phyloP scores from a whole-genome alignment of 2,888 invertebrate genomes.

The Galerucella nymphaeae region DNA sequence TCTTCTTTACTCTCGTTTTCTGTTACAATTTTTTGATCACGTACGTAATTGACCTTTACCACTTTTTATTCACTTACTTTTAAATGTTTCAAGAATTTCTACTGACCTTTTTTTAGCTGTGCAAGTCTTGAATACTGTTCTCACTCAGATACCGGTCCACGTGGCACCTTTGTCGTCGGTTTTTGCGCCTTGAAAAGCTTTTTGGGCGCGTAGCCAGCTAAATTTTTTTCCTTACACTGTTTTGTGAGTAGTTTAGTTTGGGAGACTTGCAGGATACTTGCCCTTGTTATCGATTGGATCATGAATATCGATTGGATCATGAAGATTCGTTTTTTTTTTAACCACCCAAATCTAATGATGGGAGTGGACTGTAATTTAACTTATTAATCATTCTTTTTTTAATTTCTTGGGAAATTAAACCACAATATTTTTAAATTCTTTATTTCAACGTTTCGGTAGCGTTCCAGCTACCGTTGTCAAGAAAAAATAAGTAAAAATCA shows the following conservation, averaged over 20 bases:
- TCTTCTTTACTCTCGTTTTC: not conserved
- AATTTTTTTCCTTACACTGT: not conserved
- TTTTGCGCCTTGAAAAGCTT: not conserved
- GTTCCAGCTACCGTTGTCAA: too few species aligned
- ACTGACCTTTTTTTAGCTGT: constrained; percentile 2
- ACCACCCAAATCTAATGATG: not conserved
- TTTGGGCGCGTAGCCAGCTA: not conserved
- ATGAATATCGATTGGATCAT: not conserved
- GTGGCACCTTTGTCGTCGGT: not conserved
- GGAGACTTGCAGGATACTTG: constrained; percentile 1
- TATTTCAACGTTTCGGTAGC: too few species aligned
- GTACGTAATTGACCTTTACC: not conserved
- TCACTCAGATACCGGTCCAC: not conserved
- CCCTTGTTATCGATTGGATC: constrained; percentile 1
- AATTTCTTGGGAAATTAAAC: too few species aligned
- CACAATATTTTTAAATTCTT: too few species aligned
- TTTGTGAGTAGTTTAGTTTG: not conserved
- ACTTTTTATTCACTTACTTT: constrained; percentile 4
- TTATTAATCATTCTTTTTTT: too few species aligned
- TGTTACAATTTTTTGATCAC: not conserved
- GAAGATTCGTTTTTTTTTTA: not conserved
- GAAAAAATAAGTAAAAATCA: too few species aligned
- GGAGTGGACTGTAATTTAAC: too few species aligned
- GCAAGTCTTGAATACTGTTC: not conserved
- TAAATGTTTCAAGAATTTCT: not conserved